Conservation (phyloP, 2,797 vertebrate species). For the Myiotriccus ornatus region DNA sequence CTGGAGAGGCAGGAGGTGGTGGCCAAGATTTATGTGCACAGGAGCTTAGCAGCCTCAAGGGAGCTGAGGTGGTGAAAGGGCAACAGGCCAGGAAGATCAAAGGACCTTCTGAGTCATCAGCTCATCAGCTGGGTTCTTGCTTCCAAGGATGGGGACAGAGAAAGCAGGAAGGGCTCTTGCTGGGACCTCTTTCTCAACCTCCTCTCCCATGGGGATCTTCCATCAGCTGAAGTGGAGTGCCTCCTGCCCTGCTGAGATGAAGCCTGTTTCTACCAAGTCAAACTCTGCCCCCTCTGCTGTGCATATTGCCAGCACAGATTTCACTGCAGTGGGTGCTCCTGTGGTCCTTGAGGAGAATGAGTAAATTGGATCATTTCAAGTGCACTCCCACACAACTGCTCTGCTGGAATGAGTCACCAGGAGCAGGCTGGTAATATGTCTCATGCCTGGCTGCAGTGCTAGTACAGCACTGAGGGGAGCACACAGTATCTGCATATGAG, state of each 20-base stretch:
- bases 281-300: not conserved
- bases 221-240: not conserved
- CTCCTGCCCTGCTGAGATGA: not conserved
- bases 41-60: not conserved
- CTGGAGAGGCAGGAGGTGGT: not conserved
- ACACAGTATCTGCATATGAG: not conserved
- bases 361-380: not conserved
- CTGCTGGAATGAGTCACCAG: not conserved
- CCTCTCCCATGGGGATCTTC: not conserved
- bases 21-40: not conserved
- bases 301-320: not conserved
- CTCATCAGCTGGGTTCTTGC: not conserved
- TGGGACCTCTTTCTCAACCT: not conserved
- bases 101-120: not conserved
- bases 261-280: not conserved
- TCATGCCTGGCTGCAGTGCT: not conserved
- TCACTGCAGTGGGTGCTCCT: not conserved
- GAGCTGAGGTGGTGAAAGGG: not conserved
- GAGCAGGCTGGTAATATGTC: not conserved
- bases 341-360: not conserved
- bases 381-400: not conserved
- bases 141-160: not conserved
- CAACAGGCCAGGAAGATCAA: not conserved
- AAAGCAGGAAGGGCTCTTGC: not conserved
- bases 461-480: not conserved